Base-by-base conservation (phyloP, 2,113 vertebrate genomes). In the Hymenochirus boettgeri region DNA sequence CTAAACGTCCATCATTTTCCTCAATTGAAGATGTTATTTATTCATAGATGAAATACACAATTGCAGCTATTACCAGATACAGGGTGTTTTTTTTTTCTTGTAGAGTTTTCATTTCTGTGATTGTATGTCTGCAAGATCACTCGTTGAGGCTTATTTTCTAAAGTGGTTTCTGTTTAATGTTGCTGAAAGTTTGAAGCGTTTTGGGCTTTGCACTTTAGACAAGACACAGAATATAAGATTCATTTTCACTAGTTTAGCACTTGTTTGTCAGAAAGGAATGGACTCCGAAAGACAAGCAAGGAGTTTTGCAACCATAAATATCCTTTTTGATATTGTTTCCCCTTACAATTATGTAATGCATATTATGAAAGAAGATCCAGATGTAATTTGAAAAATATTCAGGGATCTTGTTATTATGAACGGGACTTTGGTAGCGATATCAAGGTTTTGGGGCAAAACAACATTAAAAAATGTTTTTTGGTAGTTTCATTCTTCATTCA, bases 21-120 rank as follows among this genome's bases (percentile, higher is more conserved):
- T 33, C n/a, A 21, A 35, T 22, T 19, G 19, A 57, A 35, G 54
- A 18, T 35, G 29, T 57, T 35, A 57, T 18, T 21, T 35, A 57
- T 35, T 55, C 26, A 29, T 55, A n/a, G 26, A 35, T 57, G 8
- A 37, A 35, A 35, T 57, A 35, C 31, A 37, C 11, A n/a, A 57
- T 54, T 54, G 50, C 50, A 29, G 46, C 21, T 48, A 48, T 27
- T 54, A 27, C 52, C 25, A 29, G 26, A 29, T 54, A 4, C 5
- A 53, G 25, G 17, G 15, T 7, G 9, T 54, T 54, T 29, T 35
- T 8, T 35, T 18, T 54, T 54, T 29, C n/a, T n/a, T n/a, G n/a
- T 29, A 27, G 52, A 18, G n/a, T 29, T 29, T 29, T 54, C 25
- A 54, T 27, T 54, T 54, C 26, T 29, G 15, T 31, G 25, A 54